A percentile compares a stretch with the other conserved stretches of the same genome.
Evolutionary conservation across 2,113 vertebrate species (phyloP).

Genomic region (Macroglossus sobrinus): DNA sequence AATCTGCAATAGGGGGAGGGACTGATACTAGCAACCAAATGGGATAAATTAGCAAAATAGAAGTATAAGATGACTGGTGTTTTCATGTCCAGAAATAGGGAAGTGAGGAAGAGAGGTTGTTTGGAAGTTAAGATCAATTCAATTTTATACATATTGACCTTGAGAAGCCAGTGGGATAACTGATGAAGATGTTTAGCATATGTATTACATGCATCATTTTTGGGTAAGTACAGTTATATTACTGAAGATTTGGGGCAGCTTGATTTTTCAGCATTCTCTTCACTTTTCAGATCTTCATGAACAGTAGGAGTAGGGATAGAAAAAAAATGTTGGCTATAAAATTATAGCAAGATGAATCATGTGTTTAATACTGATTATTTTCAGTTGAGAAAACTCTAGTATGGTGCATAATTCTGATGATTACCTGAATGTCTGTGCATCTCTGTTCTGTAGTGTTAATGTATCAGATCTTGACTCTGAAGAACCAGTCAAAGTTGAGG

Average conservation of each 20-base stretch:
- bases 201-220: not conserved
- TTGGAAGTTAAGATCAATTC: not conserved
- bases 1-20: not conserved
- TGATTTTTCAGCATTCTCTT: conserved; percentile 1
- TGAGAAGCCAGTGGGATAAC: not conserved
- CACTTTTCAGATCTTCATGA: not conserved
- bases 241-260: not conserved
- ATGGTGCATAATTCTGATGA: not conserved
- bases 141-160: not conserved
- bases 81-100: not conserved
- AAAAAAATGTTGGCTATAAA: not conserved
- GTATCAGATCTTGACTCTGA: not conserved
- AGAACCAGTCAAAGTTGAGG: not conserved
- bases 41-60: not conserved
- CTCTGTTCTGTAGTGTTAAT: not conserved
- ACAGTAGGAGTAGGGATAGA: not conserved
- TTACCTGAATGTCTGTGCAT: not conserved
- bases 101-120: not conserved
- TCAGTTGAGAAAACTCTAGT: not conserved
- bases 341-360: not conserved
- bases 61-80: not conserved
- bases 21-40: not conserved
- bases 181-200: not conserved
- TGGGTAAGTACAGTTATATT: not conserved
- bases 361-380: not conserved